Base-by-base conservation (phyloP, 1,140 invertebrate genomes). In the Eubasilissa regina region DNA sequence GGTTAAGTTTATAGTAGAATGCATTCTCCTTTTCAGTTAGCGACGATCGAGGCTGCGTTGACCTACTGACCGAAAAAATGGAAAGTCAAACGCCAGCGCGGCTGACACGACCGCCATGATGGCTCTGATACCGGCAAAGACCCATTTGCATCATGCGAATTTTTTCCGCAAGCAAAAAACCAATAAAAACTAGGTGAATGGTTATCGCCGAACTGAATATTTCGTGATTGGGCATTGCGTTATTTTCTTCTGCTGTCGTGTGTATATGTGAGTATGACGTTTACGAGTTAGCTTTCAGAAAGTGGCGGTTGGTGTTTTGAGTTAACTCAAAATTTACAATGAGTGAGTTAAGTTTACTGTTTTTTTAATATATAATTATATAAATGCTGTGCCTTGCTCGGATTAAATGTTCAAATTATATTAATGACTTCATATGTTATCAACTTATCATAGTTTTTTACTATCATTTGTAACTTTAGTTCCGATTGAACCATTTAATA, bases 61-160 rank as follows among this genome's bases (percentile, higher is more conserved):
- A 70, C 75, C 75, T 45, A 77, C 75, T 77, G 64, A 77, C 75
- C 75, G 75, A 77, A 43, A 77, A 77, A 77, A 77, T 68, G 75
- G 75, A 77, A 77, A 77, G 75, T 77, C 44, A 19, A 64, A 11
- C 25, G 25, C 56, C n/a, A 25, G 19, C 58, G 35, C 35, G 60
- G 60, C 60, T 35, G 60, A 64, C 60, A n/a, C 60, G 60, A 64
- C 60, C 12, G 60, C 60, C 60, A 10, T 25, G 13, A 64, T 64
- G 25, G 19, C 35, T 43, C 12, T 64, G 60, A 25, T 43, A 21
- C 55, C 55, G 12, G 17, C 25, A 10, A 58, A 21, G 4, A 15
- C 10, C 8, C 11, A 21, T 58, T 21, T 12, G 55, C 55, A 19
- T 58, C 55, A 21, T 15, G 55, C 17, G 55, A 19, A 58, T 21